Evolutionary conservation across 92 coral and sea anemone species (phyloP).

Genomic region (Siderastrea radians): DNA sequence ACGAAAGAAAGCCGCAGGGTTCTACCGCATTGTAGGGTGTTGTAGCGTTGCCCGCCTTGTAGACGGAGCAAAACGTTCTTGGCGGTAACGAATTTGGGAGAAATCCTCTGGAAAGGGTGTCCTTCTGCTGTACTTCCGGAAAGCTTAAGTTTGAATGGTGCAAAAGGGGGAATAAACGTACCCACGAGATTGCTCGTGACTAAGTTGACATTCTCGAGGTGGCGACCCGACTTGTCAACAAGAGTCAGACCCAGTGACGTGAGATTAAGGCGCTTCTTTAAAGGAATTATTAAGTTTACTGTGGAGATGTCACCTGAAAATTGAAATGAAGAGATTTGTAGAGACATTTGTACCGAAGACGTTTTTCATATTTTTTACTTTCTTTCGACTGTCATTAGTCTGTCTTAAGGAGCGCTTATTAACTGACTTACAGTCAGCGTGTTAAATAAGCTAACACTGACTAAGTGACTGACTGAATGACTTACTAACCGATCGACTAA

Average conservation of each 20-base stretch:
- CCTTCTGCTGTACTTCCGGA: conserved; percentile 65
- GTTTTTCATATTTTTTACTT: no score
- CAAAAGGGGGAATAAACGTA: conserved; percentile 48
- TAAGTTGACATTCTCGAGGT: conserved; percentile 37
- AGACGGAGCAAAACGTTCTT: conserved; percentile 53
- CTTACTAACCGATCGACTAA: no score
- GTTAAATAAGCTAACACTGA: no score
- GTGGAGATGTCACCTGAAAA: conserved; percentile 59
- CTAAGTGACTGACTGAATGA: no score
- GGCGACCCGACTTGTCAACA: conserved; percentile 22
- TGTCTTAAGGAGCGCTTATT: no score
- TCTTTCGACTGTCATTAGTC: no score
- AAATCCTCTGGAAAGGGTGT: conserved; percentile 61
- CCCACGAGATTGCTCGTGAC: conserved; percentile 51
- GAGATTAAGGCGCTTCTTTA: conserved; percentile 46
- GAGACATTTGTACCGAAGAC: no score
- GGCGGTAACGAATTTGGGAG: conserved; percentile 67
- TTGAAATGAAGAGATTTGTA: no score
- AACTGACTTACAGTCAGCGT: no score
- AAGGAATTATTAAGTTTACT: conserved; percentile 66
- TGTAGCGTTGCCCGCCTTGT: conserved; percentile 35
- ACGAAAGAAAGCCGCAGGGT: conserved; percentile 18
- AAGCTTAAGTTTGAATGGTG: conserved; percentile 65
- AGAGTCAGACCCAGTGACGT: conserved; percentile 50
- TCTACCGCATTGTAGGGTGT: conserved; percentile 46